Conservation (phyloP, 2,888 invertebrate genomes). For the Cheiracanthium punctorium region DNA sequence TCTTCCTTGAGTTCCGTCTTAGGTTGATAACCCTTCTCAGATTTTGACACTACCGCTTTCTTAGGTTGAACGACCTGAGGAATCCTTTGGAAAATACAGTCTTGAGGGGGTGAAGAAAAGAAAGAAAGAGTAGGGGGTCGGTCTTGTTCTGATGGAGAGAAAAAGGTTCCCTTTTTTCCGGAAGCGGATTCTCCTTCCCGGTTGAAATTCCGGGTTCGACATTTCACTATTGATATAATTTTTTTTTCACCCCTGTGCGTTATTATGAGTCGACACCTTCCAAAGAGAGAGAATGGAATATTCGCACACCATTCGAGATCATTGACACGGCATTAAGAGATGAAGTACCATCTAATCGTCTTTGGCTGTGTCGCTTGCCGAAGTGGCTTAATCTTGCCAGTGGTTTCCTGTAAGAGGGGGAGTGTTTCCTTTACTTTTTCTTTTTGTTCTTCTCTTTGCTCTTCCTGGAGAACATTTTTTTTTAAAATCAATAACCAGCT, state of each 20-base stretch:
- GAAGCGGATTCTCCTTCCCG: constrained; percentile 23
- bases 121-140: constrained; percentile 5
- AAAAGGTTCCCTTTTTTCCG: constrained; percentile 16
- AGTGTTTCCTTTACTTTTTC: not conserved
- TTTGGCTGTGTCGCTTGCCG: not conserved
- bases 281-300: constrained; percentile 2
- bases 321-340: constrained; percentile 21
- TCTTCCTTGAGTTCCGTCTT: constrained; percentile 20
- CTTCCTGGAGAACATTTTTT: not conserved
- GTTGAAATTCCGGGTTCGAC: constrained; percentile 18
- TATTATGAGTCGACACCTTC: not conserved
- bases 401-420: constrained; percentile 26
- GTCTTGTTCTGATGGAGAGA: not conserved
- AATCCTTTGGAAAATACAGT: constrained; percentile 20
- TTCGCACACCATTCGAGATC: constrained; percentile 31
- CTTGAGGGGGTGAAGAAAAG: constrained; percentile 17
- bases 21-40: constrained; percentile 27
- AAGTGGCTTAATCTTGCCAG: constrained; percentile 5
- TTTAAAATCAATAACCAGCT: not conserved
- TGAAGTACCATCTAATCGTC: constrained; percentile 25
- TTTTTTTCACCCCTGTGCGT: no score
- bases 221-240: no score
- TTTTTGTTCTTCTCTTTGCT: not conserved
- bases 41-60: constrained; percentile 14
- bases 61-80: constrained; percentile 24